A percentile compares a stretch with the other conserved stretches of the same genome.
These are phyloP conservation scores for Ypsolopha sequella DNA, from an alignment of 2,888 invertebrate species.

Conservation along the genomic window DNA sequence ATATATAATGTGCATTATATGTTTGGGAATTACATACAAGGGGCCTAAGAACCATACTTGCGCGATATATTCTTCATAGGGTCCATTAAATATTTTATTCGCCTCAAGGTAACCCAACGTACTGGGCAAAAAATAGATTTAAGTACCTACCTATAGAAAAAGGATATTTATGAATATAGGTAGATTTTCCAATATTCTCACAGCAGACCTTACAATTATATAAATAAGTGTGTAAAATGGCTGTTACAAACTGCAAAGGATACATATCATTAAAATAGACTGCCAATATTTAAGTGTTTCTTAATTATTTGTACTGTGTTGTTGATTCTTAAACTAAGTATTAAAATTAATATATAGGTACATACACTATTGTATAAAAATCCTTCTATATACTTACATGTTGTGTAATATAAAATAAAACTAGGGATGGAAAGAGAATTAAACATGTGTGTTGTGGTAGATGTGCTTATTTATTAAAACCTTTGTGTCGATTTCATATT, in stretches of 20 bases:
- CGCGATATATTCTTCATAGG: neutral
- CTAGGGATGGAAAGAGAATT: slow-evolving; percentile 44
- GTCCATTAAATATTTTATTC: neutral
- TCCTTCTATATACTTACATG: slow-evolving; percentile 66
- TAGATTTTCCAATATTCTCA: slow-evolving; percentile 13
- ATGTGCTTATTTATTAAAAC: slow-evolving; percentile 2
- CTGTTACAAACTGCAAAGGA: slow-evolving; percentile 68
- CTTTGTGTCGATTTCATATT: neutral
- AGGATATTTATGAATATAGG: neutral
- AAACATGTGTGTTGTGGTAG: slow-evolving; percentile 65
- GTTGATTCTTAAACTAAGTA: slow-evolving; percentile 56
- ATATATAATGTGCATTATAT: too few relatives aligned
- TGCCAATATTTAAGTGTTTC: slow-evolving; percentile 60
- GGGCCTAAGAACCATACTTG: too few relatives aligned
- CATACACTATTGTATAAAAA: slow-evolving; percentile 71
- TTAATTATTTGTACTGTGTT: slow-evolving; percentile 65
- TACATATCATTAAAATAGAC: slow-evolving; percentile 71
- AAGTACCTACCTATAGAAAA: neutral
- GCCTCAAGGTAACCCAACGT: neutral
- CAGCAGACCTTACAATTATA: slow-evolving; percentile 11
- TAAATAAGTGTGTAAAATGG: slow-evolving; percentile 16
- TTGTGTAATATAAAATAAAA: slow-evolving; percentile 63
- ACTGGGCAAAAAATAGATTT: neutral
- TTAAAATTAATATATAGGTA: slow-evolving; percentile 47
- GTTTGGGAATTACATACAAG: too few relatives aligned